Percentiles rank a stretch among this genome's conserved stretches.
Evolutionary conservation across 1,140 invertebrate genomes (phyloP).

Genomic region (Cecropterus lyciades): DNA sequence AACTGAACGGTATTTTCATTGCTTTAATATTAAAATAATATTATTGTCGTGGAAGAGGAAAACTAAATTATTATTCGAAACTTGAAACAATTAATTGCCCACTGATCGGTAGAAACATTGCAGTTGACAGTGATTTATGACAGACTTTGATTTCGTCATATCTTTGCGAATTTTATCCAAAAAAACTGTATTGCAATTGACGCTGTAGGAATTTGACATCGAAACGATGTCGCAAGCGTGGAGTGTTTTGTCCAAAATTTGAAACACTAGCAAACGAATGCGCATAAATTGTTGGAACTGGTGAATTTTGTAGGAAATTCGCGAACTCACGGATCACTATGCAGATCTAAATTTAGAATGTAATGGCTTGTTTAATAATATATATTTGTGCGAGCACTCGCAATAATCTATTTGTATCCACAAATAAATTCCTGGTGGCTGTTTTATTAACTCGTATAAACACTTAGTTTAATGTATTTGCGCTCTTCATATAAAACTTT

Average conservation of each 20-base stretch:
- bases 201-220: constrained; percentile 23
- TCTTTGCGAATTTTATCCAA: constrained; percentile 8
- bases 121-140: background rate
- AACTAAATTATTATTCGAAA: too few species aligned
- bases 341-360: constrained; percentile 62
- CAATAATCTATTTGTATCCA: constrained; percentile 48
- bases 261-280: constrained; percentile 49
- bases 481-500: constrained; percentile 3
- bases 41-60: too few species aligned
- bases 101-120: background rate
- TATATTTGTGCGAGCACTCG: constrained; percentile 46
- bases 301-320: constrained; percentile 51
- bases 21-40: too few species aligned
- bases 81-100: too few species aligned
- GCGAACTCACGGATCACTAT: constrained; percentile 49
- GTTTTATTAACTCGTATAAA: constrained; percentile 19
- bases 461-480: constrained; percentile 1
- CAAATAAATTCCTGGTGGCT: constrained; percentile 35
- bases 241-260: constrained; percentile 37
- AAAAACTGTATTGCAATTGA: constrained; percentile 8
- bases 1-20: background rate
- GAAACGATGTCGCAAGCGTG: constrained; percentile 20
- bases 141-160: background rate
- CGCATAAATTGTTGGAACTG: constrained; percentile 59
- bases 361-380: constrained; percentile 64